Evolutionary conservation across 2,797 vertebrate species (phyloP), one percentile per base, ranked within the genome.

Genomic region (Lateolabrax maculatus): DNA sequence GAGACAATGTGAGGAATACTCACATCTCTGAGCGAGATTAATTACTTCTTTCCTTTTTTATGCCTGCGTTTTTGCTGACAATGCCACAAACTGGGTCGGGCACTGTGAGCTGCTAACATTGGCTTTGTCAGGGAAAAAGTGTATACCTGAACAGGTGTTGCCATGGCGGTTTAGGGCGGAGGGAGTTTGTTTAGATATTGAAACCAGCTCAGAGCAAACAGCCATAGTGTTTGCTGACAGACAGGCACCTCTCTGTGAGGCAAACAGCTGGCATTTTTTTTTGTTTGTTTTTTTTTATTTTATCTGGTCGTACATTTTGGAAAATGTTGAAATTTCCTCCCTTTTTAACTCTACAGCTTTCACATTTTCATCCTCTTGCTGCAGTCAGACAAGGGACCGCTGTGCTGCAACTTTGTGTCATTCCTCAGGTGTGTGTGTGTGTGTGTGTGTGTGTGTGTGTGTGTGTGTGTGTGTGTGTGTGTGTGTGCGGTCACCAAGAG

Each of bases 11-110:
- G 88, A 86, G 78, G 81, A 86, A 84, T 88, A 84, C 77, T 91
- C 83, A 87, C 90, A 84, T 89, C 62, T 80, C 64, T 2, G 74
- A 8, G 34, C 29, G 55, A 89, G 90, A 91, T 92, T 92, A 93
- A 93, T 94, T 92, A 92, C 87, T 77, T 68, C 31, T 4, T 6
- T 34, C 31, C 31, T 81, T 56, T 69, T 79, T 81, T 55, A 49
- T 23, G 18, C 41, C 48, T 12, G 73, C 43, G 29, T 62, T 88
- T 91, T 87, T 83, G 88, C 91, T 87, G 90, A 90, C 75, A 5
- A 51, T 52, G 67, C 52, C 43, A 34, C 44, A 72, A 92, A 87
- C 62, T 90, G 85, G 91, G 89, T 77, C 76, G 15, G 61, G 25
- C 43, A 4, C 65, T 37, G 69, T 5, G 12, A 81, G 82, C 71